A percentile compares a stretch with the other conserved stretches of the same genome.
Conservation (phyloP, 1,140 invertebrate species). For the Portunus trituberculatus region DNA sequence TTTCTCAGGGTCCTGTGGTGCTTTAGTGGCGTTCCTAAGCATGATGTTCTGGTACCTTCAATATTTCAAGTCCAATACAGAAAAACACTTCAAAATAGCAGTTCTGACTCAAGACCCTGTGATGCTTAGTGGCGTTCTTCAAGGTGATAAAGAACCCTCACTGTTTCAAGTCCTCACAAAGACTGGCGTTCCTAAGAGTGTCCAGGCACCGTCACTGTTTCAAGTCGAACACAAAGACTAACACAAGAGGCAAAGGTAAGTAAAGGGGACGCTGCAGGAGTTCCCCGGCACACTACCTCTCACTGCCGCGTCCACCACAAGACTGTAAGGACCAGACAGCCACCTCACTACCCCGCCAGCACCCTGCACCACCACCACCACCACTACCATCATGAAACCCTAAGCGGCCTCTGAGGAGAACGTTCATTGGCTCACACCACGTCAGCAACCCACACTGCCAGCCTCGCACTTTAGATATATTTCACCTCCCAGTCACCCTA, state of each 20-base stretch:
- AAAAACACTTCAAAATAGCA: no score
- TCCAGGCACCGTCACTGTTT: not conserved
- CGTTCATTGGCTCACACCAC: not conserved
- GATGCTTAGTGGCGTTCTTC: no score
- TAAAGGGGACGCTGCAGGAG: not conserved
- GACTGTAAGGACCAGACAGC: not conserved
- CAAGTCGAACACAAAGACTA: not conserved
- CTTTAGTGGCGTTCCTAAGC: not conserved
- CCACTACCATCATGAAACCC: not conserved
- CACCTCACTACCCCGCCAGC: not conserved
- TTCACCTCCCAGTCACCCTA: no score
- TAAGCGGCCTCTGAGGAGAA: not conserved
- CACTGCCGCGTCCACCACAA: constrained; percentile 16
- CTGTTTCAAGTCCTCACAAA: no score
- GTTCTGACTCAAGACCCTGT: no score
- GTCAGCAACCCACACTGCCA: not conserved
- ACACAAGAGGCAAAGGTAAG: not conserved
- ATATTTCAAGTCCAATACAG: no score
- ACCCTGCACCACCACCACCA: not conserved
- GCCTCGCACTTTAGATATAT: no score
- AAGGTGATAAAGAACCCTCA: no score
- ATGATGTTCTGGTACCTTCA: not conserved
- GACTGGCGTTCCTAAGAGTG: not conserved
- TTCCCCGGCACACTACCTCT: not conserved
- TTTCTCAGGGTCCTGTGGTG: no score